Base-by-base conservation (phyloP, 2,888 invertebrate species). In the Ophioninae sp. region DNA sequence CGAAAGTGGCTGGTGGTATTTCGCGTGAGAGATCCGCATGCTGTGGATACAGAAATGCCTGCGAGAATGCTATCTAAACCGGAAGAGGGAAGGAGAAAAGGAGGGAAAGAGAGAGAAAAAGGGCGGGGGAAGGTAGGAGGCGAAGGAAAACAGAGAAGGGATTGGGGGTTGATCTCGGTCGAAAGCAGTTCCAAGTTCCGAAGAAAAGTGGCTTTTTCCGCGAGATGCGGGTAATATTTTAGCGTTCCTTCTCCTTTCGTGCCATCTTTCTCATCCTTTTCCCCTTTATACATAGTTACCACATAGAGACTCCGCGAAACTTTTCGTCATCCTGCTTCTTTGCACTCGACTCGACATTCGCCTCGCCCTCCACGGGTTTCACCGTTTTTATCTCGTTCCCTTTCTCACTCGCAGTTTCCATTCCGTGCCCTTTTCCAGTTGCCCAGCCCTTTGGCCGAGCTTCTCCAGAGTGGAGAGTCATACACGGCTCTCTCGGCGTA, bases 151-250 rank as follows among this genome's bases (percentile, higher is more conserved):
- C 17, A 50, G 17, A 50, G 50, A 50, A 50, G 59, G 67, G 61
- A 72, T 44, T 62, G 72, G 65, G 44, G 76, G 77, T 56, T 78
- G 82, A 82, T 78, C 68, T 74, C 77, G 77, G 57, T 74, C 72
- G 85, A 68, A 61, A 75, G 74, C 85, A 85, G 85, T 79, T 81
- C 83, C 81, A 85, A 86, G 88, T 89, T 86, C 77, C 77, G 72
- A 83, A 85, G 87, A 87, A 88, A 88, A 88, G 88, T 87, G 89
- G 82, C 86, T 87, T 88, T 88, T 86, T 86, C 88, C 87, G 84
- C 85, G 84, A 85, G 86, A 88, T 87, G 87, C 87, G 87, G 86
- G 89, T 89, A 89, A 90, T 91, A 89, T 90, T 90, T 91, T 88
- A 90, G 87, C 87, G 79, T 87, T 88, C 82, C 77, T 57, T 21